These are phyloP conservation scores for Corythornis cristatus DNA, from an alignment of 2,113 vertebrate genomes.

Conservation along the genomic window DNA sequence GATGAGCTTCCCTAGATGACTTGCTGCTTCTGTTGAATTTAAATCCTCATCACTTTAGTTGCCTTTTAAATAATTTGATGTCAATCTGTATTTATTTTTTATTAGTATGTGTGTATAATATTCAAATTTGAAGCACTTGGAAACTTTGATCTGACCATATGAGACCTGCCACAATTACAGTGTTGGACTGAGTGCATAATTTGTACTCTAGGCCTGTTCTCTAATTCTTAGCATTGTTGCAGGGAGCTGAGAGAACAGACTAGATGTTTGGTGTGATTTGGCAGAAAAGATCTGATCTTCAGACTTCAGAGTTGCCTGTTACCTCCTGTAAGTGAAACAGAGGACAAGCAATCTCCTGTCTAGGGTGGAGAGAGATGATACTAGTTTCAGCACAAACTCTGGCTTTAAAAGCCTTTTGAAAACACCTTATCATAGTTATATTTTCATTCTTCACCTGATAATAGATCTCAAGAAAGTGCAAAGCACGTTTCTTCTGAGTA, in stretches of 20 bases:
- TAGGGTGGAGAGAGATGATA: not conserved
- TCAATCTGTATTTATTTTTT: accelerated
- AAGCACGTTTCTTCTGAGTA: not conserved
- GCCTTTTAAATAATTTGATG: not conserved
- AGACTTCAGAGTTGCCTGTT: not conserved
- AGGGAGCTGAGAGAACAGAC: not conserved
- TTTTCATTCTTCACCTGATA: not conserved
- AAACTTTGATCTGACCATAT: not conserved
- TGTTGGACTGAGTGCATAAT: not conserved
- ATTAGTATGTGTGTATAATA: not conserved
- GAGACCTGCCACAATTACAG: not conserved
- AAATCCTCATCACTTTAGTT: not conserved
- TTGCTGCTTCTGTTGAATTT: not conserved
- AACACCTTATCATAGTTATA: not conserved
- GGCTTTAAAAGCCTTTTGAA: not conserved
- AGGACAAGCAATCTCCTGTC: not conserved
- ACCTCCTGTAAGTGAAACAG: not conserved
- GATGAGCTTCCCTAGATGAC: not conserved
- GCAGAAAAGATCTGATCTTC: not conserved
- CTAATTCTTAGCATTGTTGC: not conserved
- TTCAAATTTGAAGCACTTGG: not conserved
- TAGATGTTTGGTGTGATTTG: not conserved
- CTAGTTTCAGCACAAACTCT: not conserved
- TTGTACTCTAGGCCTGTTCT: not conserved
- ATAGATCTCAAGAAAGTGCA: not conserved